Conservation (phyloP, 2,797 vertebrate species). For the Graptemys geographica region DNA sequence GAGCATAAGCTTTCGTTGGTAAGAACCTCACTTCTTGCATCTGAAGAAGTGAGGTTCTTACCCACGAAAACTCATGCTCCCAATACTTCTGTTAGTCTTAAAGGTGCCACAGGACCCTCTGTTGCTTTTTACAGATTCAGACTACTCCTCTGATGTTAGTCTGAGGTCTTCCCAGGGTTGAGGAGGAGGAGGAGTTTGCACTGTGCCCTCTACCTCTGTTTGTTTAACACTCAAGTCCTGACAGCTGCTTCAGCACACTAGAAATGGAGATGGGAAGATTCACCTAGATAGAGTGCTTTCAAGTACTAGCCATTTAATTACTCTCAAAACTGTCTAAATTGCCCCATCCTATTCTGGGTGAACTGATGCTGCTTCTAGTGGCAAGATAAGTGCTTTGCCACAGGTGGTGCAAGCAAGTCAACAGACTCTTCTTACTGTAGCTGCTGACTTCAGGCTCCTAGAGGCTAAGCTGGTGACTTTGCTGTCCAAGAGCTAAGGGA, state of each 20-base stretch:
- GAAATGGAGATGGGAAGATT: not conserved
- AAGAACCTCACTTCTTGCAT: no score
- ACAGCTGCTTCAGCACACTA: accelerated
- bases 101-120: no score
- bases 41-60: no score
- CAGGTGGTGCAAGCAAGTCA: not conserved
- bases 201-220: not conserved
- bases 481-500: not conserved
- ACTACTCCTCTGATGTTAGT: not conserved
- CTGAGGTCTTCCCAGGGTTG: not conserved
- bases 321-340: not conserved
- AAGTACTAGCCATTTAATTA: accelerated
- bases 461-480: not conserved
- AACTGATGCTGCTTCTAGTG: not conserved
- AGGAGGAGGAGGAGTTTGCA: not conserved
- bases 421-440: not conserved
- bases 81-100: no score
- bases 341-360: not conserved
- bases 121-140: no score
- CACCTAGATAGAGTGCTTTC: not conserved
- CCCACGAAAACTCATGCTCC: no score
- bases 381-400: not conserved
- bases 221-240: not conserved
- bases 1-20: no score
- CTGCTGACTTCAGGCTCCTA: not conserved